Conservation (phyloP, 2,113 vertebrate genomes). For the Corythornis madagascariensis region DNA sequence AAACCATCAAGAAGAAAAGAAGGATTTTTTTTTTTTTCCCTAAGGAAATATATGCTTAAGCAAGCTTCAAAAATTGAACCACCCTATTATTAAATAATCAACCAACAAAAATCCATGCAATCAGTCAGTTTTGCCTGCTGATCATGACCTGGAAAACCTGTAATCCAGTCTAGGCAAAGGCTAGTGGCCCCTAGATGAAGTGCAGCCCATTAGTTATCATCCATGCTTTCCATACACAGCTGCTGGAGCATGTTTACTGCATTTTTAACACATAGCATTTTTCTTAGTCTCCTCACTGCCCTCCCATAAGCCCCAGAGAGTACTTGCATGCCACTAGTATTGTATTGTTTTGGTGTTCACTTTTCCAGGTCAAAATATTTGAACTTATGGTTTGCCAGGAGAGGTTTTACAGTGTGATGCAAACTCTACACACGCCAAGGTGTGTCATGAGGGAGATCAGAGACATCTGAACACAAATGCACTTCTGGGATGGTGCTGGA, state of each 20-base stretch:
- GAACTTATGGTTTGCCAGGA: neutral
- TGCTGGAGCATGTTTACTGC: neutral
- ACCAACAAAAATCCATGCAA: neutral
- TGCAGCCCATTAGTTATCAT: neutral
- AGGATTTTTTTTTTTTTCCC: too few relatives aligned
- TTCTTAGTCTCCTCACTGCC: neutral
- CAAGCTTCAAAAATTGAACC: neutral
- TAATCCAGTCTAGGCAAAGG: neutral
- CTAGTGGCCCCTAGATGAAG: neutral
- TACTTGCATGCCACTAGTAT: neutral
- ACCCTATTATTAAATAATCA: neutral
- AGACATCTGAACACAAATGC: neutral
- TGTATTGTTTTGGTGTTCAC: neutral
- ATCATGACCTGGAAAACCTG: neutral
- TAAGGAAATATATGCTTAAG: neutral
- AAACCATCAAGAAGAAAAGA: neutral
- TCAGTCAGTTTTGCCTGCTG: neutral
- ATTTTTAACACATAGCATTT: neutral
- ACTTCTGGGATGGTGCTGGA: neutral
- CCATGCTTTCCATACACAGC: neutral
- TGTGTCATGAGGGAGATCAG: neutral
- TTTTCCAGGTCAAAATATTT: neutral
- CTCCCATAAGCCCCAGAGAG: neutral
- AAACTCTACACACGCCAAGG: fast-evolving
- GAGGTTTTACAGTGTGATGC: neutral